A percentile compares a stretch with the other conserved stretches of the same genome.
Conservation (phyloP, 2,797 vertebrate species). For the Pseudochirops corinnae region DNA sequence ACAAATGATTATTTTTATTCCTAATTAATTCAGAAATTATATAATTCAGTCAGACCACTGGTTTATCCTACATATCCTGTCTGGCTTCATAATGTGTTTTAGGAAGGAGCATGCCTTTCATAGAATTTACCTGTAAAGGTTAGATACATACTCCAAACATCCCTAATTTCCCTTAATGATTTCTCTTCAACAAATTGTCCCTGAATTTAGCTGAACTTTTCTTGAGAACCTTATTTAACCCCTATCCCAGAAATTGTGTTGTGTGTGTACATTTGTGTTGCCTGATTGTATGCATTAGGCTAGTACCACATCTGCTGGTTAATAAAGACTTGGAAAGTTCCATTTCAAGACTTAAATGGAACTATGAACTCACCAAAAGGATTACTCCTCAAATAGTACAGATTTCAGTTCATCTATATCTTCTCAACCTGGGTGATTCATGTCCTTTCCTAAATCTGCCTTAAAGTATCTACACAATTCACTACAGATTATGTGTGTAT, state of each 20-base stretch:
- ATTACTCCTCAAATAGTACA: not conserved
- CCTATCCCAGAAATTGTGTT: not conserved
- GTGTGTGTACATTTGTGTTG: not conserved
- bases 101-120: not conserved
- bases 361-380: not conserved
- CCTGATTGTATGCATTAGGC: not conserved
- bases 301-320: not conserved
- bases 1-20: not conserved
- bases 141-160: not conserved
- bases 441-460: not conserved
- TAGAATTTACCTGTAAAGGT: not conserved
- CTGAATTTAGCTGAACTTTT: not conserved
- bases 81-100: not conserved
- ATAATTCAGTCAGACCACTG: not conserved
- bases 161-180: not conserved
- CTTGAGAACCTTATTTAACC: not conserved
- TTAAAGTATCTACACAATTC: not conserved
- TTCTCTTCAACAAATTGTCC: not conserved
- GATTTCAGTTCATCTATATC: not conserved
- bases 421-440: not conserved
- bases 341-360: not conserved
- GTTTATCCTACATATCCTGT: not conserved
- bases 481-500: not conserved
- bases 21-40: not conserved
- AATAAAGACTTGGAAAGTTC: not conserved